A percentile compares a stretch with the other conserved stretches of the same genome.
phyloP scores from a whole-genome alignment of 2,113 vertebrate genomes.

The Aepyceros melampus region DNA sequence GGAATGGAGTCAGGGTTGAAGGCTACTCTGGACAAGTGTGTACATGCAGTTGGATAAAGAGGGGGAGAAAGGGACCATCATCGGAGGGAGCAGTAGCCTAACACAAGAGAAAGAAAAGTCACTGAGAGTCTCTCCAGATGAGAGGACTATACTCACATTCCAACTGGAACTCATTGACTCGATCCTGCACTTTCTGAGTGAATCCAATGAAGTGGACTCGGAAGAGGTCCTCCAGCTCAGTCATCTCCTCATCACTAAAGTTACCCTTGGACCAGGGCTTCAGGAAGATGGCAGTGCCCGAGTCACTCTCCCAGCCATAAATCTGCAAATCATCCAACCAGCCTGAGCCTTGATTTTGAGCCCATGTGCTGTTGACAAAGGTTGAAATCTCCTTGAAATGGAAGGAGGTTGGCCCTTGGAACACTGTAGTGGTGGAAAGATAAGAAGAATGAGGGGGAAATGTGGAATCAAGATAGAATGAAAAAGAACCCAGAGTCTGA shows the following conservation, averaged over 20 bases:
- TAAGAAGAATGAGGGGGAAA: not conserved
- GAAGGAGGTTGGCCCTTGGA: not conserved
- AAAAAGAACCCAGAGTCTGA: not conserved
- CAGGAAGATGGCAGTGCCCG: not conserved
- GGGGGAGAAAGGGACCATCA: accelerated
- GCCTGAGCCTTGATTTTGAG: not conserved
- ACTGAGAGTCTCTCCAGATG: accelerated
- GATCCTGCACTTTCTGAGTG: not conserved
- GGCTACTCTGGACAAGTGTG: not conserved
- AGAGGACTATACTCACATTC: not conserved
- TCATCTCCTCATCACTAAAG: not conserved
- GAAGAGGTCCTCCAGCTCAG: not conserved
- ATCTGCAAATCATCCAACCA: slow-evolving; percentile 46
- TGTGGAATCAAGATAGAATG: accelerated
- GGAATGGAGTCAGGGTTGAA: not conserved
- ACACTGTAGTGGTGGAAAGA: too few relatives aligned
- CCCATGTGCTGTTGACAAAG: not conserved
- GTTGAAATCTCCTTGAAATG: not conserved
- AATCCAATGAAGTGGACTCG: not conserved
- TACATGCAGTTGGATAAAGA: accelerated
- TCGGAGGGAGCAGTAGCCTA: accelerated
- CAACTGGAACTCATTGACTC: not conserved
- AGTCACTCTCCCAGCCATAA: not conserved
- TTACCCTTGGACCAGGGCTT: slow-evolving; percentile 38
- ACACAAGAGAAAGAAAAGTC: not conserved